Conservation (phyloP, 2,888 invertebrate genomes). For the Trichogramma evanescens region DNA sequence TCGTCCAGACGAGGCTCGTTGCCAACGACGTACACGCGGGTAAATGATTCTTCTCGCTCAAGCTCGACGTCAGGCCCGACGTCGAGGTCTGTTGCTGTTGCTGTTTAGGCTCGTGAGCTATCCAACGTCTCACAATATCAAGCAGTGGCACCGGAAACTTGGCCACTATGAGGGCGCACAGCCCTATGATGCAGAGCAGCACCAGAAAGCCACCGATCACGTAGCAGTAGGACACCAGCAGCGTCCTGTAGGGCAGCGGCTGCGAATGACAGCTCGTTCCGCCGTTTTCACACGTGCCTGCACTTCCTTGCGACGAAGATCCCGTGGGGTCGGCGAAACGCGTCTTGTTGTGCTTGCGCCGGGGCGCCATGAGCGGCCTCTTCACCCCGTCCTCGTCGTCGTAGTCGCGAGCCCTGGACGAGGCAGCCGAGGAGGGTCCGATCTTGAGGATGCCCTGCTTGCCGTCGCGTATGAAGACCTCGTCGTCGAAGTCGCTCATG, state of each 20-base stretch:
- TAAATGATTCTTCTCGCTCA: conserved; percentile 36
- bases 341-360: conserved; percentile 53
- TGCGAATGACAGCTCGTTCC: background rate
- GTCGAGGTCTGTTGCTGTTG: background rate
- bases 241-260: conserved; percentile 50
- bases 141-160: conserved; percentile 56
- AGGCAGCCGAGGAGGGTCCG: background rate
- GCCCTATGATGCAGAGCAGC: conserved; percentile 54
- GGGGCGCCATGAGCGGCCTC: conserved; percentile 67
- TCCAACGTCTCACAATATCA: no score
- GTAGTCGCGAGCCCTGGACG: conserved; percentile 30
- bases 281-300: no score
- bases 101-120: background rate
- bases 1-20: conserved; percentile 60
- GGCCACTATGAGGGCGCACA: conserved; percentile 59
- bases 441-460: conserved; percentile 58
- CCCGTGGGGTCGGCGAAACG: conserved; percentile 43
- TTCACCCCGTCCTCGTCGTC: conserved; percentile 66
- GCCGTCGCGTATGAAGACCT: conserved; percentile 69
- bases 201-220: conserved; percentile 56
- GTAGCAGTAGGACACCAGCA: conserved; percentile 63
- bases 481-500: conserved; percentile 69
- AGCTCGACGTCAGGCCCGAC: conserved; percentile 26
- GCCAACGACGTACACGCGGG: conserved; percentile 57
- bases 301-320: conserved; percentile 20